Evolutionary conservation across 2,113 vertebrate genomes (phyloP).

Genomic region (Hemiprocne comata): DNA sequence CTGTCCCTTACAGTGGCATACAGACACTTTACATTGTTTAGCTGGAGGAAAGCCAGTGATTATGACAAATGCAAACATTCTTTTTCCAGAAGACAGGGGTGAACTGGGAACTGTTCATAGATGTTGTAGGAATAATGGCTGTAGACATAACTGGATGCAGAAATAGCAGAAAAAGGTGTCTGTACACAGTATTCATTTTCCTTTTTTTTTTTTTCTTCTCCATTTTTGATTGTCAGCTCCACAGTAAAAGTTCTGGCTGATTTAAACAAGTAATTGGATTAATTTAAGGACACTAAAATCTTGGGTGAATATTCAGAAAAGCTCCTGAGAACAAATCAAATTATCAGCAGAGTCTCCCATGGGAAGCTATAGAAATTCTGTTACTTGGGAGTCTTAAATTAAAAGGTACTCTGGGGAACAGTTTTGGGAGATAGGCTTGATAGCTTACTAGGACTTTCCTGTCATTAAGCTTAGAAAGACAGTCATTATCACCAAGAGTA

Average conservation of each 20-base stretch:
- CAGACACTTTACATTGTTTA: background rate
- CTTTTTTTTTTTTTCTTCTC: background rate
- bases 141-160: background rate
- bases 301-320: background rate
- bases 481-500: conserved; percentile 9
- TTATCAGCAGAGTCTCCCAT: background rate
- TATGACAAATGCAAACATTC: background rate
- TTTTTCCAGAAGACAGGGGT: background rate
- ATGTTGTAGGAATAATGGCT: background rate
- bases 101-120: background rate
- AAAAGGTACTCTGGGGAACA: background rate
- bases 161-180: background rate
- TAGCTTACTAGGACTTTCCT: background rate
- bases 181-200: rapidly evolving
- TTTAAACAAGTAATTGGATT: conserved; percentile 10
- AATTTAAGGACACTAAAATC: background rate
- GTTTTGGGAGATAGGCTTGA: background rate
- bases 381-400: conserved; percentile 7
- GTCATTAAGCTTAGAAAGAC: background rate
- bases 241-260: background rate
- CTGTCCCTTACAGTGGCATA: background rate
- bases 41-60: background rate
- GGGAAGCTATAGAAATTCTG: background rate
- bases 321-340: background rate
- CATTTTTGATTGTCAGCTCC: background rate